Evolutionary conservation across 1,140 invertebrate species (phyloP), one percentile per base, ranked within the genome.

Genomic region (Trypoxylus dichotomus): DNA sequence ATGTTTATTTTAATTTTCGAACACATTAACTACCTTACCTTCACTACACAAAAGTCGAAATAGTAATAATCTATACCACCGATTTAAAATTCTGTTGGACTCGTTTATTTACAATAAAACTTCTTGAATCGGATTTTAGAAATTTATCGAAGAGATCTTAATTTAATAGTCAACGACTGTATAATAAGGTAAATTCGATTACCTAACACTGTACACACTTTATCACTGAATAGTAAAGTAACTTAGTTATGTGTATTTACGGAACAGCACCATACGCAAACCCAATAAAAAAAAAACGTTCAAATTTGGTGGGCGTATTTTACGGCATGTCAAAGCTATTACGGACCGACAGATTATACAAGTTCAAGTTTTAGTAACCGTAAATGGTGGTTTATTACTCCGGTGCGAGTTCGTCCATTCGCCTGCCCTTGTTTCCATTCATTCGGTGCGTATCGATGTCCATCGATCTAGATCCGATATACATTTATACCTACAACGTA

Each of bases 331-430:
- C 60, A 27, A 63, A 63, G 13, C 60, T 63, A 10, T 63, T 63
- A 24, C 60, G n/a, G 60, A 11, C 60, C 60, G 60, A 63, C 60
- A 63, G 60, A 63, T 63, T 63, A 27, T 63, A 63, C 60, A 63
- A 63, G 60, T 63, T 63, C 60, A 63, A 63, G 60, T 63, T 63
- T 63, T 63, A 63, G 60, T 63, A 63, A 63, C 60, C 60, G 60
- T 63, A 63, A 63, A 63, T 63, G 60, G 60, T 63, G 60, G 60
- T 63, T 63, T 63, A 63, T 63, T 63, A 11, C 60, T 63, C 60
- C 25, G 60, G n/a, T 63, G 60, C 21, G 60, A 27, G 19, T 63
- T 24, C 60, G 60, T 63, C 10, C 19, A 21, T 6, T 63, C 21
- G n/a, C 19, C 60, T 63, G 60, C 60, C 19, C 60, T 27, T 63